Base-by-base conservation (phyloP, 1,140 invertebrate species). In the Drosophila nigromelanica region DNA sequence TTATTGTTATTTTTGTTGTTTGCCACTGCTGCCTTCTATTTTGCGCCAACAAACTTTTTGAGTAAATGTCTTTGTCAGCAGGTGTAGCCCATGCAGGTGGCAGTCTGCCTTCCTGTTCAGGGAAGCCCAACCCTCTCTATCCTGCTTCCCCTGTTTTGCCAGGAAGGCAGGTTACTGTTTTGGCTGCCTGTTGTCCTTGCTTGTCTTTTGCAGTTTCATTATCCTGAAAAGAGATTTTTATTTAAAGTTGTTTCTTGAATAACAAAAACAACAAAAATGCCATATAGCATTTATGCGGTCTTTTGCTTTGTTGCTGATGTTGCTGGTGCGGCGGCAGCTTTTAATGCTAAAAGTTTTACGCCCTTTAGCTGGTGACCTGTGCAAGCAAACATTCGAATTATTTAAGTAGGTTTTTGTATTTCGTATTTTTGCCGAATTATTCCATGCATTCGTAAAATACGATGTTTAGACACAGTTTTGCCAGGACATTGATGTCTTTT, bases 21-120 rank as follows among this genome's bases (percentile, higher is more conserved):
- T 27, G 56, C 39, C 47, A 27, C 15, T 70, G 52, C 51, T 83
- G 72, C 76, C 80, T 81, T 86, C 76, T 81, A 81, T 81, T 81
- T 87, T 81, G 61, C 50, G 78, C 74, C 63, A 72, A 73, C 54
- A 82, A 89, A 89, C 66, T 89, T 89, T 89, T 89, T 89, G 83
- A 89, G 85, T 89, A 89, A 89, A 89, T 89, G 83, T 89, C 83
- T 89, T 89, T 89, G 83, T 89, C 83, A 89, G 83, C 85, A 89
- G 83, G 85, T 89, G 83, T 83, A 78, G 69, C 14, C 30, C 48
- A 61, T 69, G 73, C 72, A 75, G 66, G 64, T 64, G 73, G 56
- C 77, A 45, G 48, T 27, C 62, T 75, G 59, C 61, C 56, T 56
- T 72, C 37, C 59, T 50, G 39, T 27, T 30, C 30, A 18, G 21